phyloP scores from a whole-genome alignment of 2,888 invertebrate genomes.

The Hylaea fasciaria region DNA sequence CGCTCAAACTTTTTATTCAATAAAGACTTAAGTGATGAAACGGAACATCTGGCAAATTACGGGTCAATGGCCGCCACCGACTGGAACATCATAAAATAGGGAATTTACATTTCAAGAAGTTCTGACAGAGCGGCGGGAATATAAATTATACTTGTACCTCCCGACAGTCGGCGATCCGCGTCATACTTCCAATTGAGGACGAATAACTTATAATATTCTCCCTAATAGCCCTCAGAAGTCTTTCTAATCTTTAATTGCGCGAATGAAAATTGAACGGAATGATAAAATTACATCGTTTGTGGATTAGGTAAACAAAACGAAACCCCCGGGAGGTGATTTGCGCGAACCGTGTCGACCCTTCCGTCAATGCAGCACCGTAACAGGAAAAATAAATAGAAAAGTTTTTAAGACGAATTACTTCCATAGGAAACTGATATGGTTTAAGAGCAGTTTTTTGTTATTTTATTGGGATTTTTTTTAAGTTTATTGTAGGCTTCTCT shows the following conservation, averaged over 20 bases:
- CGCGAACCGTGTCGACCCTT: conserved; percentile 35
- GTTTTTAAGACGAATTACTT: conserved; percentile 39
- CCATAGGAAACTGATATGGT: conserved; percentile 38
- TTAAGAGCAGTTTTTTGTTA: conserved; percentile 1
- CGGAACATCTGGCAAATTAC: conserved; percentile 62
- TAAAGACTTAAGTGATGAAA: conserved; percentile 61
- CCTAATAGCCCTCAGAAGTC: conserved; percentile 28
- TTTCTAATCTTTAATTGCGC: conserved; percentile 48
- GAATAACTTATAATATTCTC: conserved; percentile 29
- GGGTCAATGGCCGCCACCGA: conserved; percentile 54
- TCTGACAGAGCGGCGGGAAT: conserved; percentile 41
- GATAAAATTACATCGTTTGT: conserved; percentile 52
- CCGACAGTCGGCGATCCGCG: conserved; percentile 20
- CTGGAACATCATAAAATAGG: conserved; percentile 53
- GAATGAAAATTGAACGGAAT: conserved; percentile 49
- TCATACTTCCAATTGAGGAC: conserved; percentile 23
- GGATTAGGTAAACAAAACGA: conserved; percentile 57
- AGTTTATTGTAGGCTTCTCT: too few relatives aligned
- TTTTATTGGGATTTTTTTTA: too few relatives aligned
- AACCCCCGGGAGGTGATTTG: conserved; percentile 37
- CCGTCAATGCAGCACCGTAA: conserved; percentile 40
- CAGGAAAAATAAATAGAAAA: conserved; percentile 53
- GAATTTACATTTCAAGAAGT: conserved; percentile 53
- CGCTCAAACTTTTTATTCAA: conserved; percentile 60
- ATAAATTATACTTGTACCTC: conserved; percentile 44